Base-by-base conservation (phyloP, 2,797 vertebrate genomes). In the Bryconaethiops microstoma region DNA sequence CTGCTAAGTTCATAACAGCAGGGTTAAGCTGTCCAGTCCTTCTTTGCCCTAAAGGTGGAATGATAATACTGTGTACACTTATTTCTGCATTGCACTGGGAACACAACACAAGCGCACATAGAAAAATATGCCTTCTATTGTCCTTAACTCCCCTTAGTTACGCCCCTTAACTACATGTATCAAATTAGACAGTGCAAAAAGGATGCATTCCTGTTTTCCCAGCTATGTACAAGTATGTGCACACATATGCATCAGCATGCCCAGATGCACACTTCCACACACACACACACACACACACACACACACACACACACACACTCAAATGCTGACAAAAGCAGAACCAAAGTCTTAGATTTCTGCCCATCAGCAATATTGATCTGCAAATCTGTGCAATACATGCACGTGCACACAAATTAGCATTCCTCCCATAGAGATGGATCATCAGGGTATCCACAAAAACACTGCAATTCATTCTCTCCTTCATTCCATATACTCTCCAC, bases 291-390 rank as follows among this genome's bases (percentile, higher is more conserved):
- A 39, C 35, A 35, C 35, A 4, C 4, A 2, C 35, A 35, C 35
- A 35, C 4, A 2, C 35, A 35, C 35, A 35, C 35, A 2, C 35
- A 35, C 35, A 35, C 45, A 72, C 10, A 39, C 48, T 57, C 1
- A 59, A 45, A 75, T 62, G 29, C 72, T 68, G 65, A 77, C 73
- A 80, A 68, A 75, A 25, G 29, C 52, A 77, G 35, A 40, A 55
- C 72, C 64, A 52, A 45, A 45, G 25, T 7, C 54, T 60, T 16
- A 57, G 16, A 7, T 74, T 74, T 74, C 45, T 65, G 52, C 17
- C 23, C n/a, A 83, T 79, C 76, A 82, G 68, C 79, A 74, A 64
- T 83, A 83, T 60, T 63, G 64, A 78, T 77, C 71, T 79, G 65
- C 69, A 67, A 67, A 52, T 29, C 19, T 75, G 25, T 77, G 60